Evolutionary conservation across 1,140 invertebrate species (phyloP).

Genomic region (Anagrus nilaparvatae): DNA sequence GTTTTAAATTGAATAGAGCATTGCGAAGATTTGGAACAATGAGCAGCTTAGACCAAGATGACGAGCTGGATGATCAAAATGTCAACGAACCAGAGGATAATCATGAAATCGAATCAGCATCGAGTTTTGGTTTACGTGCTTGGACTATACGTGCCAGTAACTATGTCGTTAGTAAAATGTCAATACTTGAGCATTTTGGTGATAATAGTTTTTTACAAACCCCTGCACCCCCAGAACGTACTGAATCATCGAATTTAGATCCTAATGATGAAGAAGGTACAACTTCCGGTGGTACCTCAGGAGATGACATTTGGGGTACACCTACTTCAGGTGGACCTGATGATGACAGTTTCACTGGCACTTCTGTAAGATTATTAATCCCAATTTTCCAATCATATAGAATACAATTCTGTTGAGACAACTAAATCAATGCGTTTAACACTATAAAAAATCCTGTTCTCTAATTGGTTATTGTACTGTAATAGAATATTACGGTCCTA

Average conservation of each 20-base stretch:
- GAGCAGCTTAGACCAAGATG: conserved; percentile 58
- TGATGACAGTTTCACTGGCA: conserved; percentile 57
- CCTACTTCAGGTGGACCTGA: conserved; percentile 71
- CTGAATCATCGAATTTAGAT: conserved; percentile 33
- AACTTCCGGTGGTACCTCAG: conserved; percentile 66
- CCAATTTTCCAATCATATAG: too few species aligned
- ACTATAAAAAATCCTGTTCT: too few species aligned
- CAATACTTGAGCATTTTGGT: conserved; percentile 50
- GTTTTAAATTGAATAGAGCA: conserved; percentile 37
- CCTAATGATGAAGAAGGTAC: conserved; percentile 52
- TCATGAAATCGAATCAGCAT: conserved; percentile 24
- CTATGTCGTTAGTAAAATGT: conserved; percentile 73
- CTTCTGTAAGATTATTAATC: conserved; percentile 32
- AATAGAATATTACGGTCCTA: too few species aligned
- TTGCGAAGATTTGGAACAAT: conserved; percentile 59
- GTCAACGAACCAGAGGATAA: neutral
- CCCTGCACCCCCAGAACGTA: conserved; percentile 35
- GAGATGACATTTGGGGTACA: conserved; percentile 77
- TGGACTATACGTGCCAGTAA: conserved; percentile 69
- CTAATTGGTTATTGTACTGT: too few species aligned
- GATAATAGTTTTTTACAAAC: conserved; percentile 44
- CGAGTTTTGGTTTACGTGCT: conserved; percentile 43
- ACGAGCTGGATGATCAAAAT: conserved; percentile 41
- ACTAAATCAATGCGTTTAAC: too few species aligned
- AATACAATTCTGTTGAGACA: too few species aligned